Percentiles rank a stretch among this genome's conserved stretches.
These are phyloP conservation scores for Empis livida DNA, from an alignment of 2,888 invertebrate species.

Conservation along the genomic window DNA sequence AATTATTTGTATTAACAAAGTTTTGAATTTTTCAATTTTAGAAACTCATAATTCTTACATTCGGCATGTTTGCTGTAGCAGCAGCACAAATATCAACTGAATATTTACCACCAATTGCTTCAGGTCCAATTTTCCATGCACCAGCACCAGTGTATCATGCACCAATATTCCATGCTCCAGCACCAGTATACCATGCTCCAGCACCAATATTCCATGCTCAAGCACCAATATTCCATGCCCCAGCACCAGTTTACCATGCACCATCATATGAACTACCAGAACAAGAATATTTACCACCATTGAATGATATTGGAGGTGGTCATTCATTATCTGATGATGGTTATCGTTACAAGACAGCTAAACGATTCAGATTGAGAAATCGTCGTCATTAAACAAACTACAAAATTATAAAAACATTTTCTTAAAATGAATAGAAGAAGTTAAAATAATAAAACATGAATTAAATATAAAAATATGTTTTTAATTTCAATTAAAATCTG, in stretches of 20 bases:
- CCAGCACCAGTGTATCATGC: background rate
- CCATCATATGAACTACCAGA: background rate
- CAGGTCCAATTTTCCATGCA: background rate
- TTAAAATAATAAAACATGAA: too few species aligned
- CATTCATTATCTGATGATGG: conserved; percentile 4
- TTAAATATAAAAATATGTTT: too few species aligned
- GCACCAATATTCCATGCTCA: background rate
- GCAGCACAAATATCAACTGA: background rate
- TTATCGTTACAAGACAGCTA: conserved; percentile 3
- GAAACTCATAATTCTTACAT: background rate
- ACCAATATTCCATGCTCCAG: background rate
- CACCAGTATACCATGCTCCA: background rate
- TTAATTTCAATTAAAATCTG: too few species aligned
- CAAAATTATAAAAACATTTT: background rate
- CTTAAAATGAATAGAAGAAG: background rate
- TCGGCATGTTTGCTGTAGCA: background rate
- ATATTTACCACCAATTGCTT: background rate
- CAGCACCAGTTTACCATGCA: background rate
- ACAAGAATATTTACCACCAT: background rate
- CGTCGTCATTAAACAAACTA: background rate
- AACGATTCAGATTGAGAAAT: background rate
- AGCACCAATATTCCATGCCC: background rate
- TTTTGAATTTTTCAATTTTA: background rate
- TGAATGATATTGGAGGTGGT: background rate
- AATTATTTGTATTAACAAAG: background rate